Evolutionary conservation across 35 echinoderm and acorn worm genomes (phyloP).

Genomic region (Apostichopus californicus): DNA sequence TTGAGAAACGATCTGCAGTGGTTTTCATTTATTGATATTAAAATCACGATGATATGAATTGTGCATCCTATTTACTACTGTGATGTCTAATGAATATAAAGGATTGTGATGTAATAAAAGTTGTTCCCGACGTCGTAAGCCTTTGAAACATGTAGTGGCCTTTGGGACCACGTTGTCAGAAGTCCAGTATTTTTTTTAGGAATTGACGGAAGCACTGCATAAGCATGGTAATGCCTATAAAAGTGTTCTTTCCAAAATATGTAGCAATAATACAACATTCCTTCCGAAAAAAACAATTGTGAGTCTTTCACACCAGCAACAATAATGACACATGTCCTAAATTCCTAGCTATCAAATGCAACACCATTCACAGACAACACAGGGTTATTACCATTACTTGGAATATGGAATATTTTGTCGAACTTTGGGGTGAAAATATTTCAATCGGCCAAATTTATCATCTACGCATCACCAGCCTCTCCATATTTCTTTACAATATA

Average conservation of each 20-base stretch:
- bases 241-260: slow-evolving; percentile 44
- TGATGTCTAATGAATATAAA: not conserved
- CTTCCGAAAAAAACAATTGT: slow-evolving; percentile 27
- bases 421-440: no score
- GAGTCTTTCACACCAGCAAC: slow-evolving; percentile 20
- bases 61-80: not conserved
- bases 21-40: not conserved
- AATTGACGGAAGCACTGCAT: not conserved
- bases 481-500: no score
- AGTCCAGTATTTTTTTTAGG: not conserved
- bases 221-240: slow-evolving; percentile 42
- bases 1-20: not conserved
- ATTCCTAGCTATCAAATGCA: slow-evolving; percentile 27
- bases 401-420: not conserved
- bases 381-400: not conserved
- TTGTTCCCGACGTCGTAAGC: not conserved
- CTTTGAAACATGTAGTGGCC: slow-evolving; percentile 10
- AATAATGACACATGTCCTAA: slow-evolving; percentile 31
- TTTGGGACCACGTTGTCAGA: not conserved
- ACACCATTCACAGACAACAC: not conserved
- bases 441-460: no score
- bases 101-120: not conserved
- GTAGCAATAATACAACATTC: slow-evolving; percentile 21
- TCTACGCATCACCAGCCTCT: no score
- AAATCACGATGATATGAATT: not conserved